Evolutionary conservation across 2,888 invertebrate species (phyloP), one percentile per base, ranked within the genome.

Genomic region (Eledone cirrhosa): DNA sequence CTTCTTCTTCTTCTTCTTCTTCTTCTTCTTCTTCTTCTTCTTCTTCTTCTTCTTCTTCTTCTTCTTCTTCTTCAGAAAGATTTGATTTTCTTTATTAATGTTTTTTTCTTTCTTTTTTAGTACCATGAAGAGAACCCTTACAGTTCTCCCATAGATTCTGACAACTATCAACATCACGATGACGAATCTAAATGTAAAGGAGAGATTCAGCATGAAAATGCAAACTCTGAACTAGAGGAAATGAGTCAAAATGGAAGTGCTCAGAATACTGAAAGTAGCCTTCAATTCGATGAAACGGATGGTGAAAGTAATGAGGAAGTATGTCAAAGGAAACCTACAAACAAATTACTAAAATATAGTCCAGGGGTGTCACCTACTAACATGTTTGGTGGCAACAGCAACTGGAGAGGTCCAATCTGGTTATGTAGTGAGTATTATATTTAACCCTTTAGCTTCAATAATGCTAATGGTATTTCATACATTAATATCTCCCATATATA

Each of bases 391-490:
- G 91, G 91, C 2, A 91, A 91, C 86, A 90, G 90, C 80, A 91
- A 91, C 86, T 91, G 91, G 91, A 84, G 91, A 77, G 91, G 91
- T 11, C 90, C 91, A 13, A 87, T 91, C 48, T 91, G 91, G 91
- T 81, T 91, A 7, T 89, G 88, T 78, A 87, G 89, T 88, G 82
- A 85, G 88, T 83, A 29, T 8, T 14, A 3, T 41, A 11, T 11
- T 41, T 41, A 41, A 41, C 2, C 5, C 41, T 41, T 41, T 41
- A n/a, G n/a, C n/a, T n/a, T n/a, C 41, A 8, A 41, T 0, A 2
- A 41, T 41, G 41, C 41, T 41, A 41, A 41, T 41, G 41, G 41
- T 41, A 41, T 41, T 41, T 41, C 8, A 11, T 41, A 41, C 11
- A 11, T 41, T 11, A 41, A 41, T 41, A 11, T 41, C 5, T 41